phyloP scores from a whole-genome alignment of 92 coral and sea anemone genomes.

The Phymanthus crucifer region DNA sequence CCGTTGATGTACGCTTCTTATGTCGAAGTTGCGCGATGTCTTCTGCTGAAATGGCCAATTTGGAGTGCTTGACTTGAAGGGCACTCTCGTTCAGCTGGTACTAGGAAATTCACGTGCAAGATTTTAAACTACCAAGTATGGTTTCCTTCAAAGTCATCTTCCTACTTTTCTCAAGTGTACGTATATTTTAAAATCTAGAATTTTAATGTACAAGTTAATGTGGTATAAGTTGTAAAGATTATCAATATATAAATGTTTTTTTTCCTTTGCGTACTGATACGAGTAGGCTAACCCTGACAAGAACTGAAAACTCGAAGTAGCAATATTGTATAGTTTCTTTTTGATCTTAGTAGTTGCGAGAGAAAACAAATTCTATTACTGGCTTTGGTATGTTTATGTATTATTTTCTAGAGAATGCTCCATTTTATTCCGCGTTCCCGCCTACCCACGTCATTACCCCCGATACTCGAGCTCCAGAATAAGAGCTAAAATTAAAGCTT shows the following conservation, averaged over 20 bases:
- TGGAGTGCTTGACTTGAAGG: background rate
- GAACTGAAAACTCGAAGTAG: too few relatives aligned
- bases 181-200: background rate
- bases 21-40: background rate
- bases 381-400: too few relatives aligned
- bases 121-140: background rate
- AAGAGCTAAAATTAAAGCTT: background rate
- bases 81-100: background rate
- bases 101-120: background rate
- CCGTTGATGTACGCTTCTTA: background rate
- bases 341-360: too few relatives aligned
- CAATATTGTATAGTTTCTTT: too few relatives aligned
- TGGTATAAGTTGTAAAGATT: background rate
- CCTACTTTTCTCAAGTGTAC: constrained; percentile 12
- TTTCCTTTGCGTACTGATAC: background rate
- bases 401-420: too few relatives aligned
- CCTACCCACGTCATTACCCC: background rate
- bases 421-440: background rate
- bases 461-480: background rate
- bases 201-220: background rate
- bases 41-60: background rate
- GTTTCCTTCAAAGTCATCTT: background rate
- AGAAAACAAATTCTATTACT: too few relatives aligned
- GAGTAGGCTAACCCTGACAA: too few relatives aligned
- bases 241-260: background rate